Evolutionary conservation across 2,888 invertebrate genomes (phyloP), one percentile per base, ranked within the genome.

Genomic region (Deroplatys truncata): DNA sequence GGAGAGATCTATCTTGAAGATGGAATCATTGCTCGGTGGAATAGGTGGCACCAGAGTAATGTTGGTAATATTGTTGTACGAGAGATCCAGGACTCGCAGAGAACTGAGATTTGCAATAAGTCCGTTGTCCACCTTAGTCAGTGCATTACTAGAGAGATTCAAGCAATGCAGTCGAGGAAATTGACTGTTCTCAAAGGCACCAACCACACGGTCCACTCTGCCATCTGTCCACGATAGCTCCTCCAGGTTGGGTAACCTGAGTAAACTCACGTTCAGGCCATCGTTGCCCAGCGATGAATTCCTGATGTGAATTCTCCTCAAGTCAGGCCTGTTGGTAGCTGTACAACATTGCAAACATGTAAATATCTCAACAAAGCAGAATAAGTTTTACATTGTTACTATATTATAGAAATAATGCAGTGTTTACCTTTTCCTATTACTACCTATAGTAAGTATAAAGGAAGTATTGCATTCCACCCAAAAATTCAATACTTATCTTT

Each of bases 161-260:
- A 98, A 94, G 92, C 97, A 98, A 16, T 96, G 95, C 1, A 96
- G 95, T 1, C 95, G 94, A 0, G 96, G 95, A 16, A 72, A 16
- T 20, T 20, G 56, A 92, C 94, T 93, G 85, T 94, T 94, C 0
- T 94, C 94, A 92, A 96, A 96, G 92, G 96, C 96, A 5, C 94
- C 95, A 82, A 43, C 28, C 10, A 87, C 87, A n/a, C 43, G 25
- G 25, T 94, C 95, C 25, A 98, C 96, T 91, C 95, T 95, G 1
- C 97, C 97, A 92, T 97, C 97, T 0, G 97, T 97, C 90, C 97
- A 95, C 2, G 97, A 96, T 93, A 98, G 94, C 25, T 97, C 97
- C 84, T 95, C 94, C 29, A 97, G 83, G 10, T 29, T 82, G 0
- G 87, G 82, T 25, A 35, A 28, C 87, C 56, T 20, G 93, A 87